Evolutionary conservation across 2,888 invertebrate genomes (phyloP), one percentile per base, ranked within the genome.

Genomic region (Thalpophila matura): DNA sequence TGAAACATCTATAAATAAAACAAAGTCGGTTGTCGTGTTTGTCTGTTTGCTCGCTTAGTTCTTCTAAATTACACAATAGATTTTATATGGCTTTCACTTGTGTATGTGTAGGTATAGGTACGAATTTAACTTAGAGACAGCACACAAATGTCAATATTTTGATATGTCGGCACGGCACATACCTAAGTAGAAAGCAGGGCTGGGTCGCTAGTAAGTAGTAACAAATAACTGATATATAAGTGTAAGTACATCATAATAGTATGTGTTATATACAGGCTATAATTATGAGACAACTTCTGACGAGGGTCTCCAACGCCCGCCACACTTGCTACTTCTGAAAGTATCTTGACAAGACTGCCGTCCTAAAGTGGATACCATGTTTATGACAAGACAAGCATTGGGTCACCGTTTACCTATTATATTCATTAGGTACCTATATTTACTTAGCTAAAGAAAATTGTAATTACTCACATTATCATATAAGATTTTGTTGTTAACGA

Each of bases 231-330:
- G 4, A 45, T 38, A 38, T 33, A 38, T 33, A 64, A 18, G n/a
- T 42, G n/a, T 27, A 38, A 38, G 18, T n/a, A 51, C 43, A 26
- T 3, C 33, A 29, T 22, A 35, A 45, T 33, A 40, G 29, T 62
- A 56, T 49, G 38, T 54, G 38, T 45, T 57, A 31, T 64, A 81
- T 77, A 68, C 62, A 77, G 74, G 77, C 72, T 80, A 84, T 88
- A 86, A 87, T 87, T 86, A 88, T 83, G 81, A 85, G 80, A 80
- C 74, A 82, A 80, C 70, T 74, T 68, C 64, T 91, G 92, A 92
- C 90, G 87, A 91, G 92, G 92, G 92, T 92, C 88, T 77, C 81
- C 76, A 73, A 82, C 77, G 89, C 88, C 89, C 72, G 77, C 67
- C 77, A 83, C 91, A 91, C 89, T 87, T 87, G 88, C 74, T 79